phyloP scores from a whole-genome alignment of 1,140 invertebrate genomes.

The Drosophila busckii region DNA sequence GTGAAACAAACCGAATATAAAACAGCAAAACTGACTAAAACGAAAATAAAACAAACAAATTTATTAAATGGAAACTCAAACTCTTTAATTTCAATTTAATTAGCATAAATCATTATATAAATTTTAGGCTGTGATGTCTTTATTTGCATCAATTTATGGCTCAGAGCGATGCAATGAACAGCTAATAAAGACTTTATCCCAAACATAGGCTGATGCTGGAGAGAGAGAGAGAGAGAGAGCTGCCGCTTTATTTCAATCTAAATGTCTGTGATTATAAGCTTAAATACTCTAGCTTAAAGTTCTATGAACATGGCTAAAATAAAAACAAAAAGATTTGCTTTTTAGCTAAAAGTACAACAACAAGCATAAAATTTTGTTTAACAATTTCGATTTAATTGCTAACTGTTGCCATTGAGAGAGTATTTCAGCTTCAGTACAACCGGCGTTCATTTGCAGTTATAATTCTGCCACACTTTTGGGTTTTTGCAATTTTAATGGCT shows the following conservation, averaged over 20 bases:
- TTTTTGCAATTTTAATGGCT: constrained; percentile 53
- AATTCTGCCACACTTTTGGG: constrained; percentile 22
- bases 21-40: constrained; percentile 39
- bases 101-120: too few species aligned
- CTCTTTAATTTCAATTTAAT: too few species aligned
- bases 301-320: too few species aligned
- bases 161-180: too few species aligned
- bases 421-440: too few species aligned
- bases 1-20: constrained; percentile 26
- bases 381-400: too few species aligned
- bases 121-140: neutral
- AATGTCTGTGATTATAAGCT: constrained; percentile 62
- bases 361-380: too few species aligned
- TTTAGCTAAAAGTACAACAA: too few species aligned
- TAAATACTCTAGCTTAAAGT: too few species aligned
- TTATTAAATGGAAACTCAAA: constrained; percentile 10
- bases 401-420: too few species aligned
- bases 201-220: too few species aligned
- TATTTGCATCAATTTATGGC: neutral
- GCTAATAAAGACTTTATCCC: constrained; percentile 54
- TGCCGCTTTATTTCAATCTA: constrained; percentile 50
- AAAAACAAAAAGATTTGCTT: too few species aligned
- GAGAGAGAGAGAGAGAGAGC: constrained; percentile 7
- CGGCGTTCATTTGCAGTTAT: neutral
- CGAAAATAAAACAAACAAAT: constrained; percentile 33